A percentile compares a stretch with the other conserved stretches of the same genome.
Evolutionary conservation across 1,140 invertebrate species (phyloP).

Genomic region (Semibalanus balanoides): DNA sequence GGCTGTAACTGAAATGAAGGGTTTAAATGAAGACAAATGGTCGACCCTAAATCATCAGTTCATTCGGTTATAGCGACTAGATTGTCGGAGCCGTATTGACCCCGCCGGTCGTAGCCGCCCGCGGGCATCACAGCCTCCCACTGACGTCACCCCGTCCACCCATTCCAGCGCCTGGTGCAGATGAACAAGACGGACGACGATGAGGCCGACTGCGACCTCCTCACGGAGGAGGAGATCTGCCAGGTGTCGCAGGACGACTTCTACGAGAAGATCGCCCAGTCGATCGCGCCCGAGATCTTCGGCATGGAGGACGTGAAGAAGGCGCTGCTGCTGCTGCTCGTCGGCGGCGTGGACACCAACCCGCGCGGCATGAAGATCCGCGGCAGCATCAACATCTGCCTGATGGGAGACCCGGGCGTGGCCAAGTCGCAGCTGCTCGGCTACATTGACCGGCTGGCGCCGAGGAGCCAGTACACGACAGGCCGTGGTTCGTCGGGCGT

Average conservation of each 20-base stretch:
- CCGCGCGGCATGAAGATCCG: conserved; percentile 54
- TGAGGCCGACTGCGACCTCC: conserved; percentile 48
- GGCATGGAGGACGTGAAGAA: conserved; percentile 98
- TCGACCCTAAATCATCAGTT: no score
- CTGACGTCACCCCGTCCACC: not conserved
- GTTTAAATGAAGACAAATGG: no score
- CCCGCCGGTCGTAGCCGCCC: no score
- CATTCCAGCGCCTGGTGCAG: conserved; percentile 46
- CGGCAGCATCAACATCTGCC: conserved; percentile 91
- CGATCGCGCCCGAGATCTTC: conserved; percentile 97
- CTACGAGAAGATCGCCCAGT: conserved; percentile 79
- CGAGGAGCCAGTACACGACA: conserved; percentile 89
- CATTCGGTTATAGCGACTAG: no score
- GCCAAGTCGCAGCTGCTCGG: conserved; percentile 94
- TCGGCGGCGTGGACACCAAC: conserved; percentile 87
- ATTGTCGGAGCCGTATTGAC: no score
- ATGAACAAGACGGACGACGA: conserved; percentile 69
- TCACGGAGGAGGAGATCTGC: conserved; percentile 66
- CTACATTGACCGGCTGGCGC: conserved; percentile 85
- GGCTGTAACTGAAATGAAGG: no score
- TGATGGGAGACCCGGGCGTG: conserved; percentile 99
- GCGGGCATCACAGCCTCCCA: no score
- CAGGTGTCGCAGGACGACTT: conserved; percentile 69
- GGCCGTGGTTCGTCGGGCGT: conserved; percentile 94
- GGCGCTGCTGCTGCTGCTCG: conserved; percentile 77